Evolutionary conservation across 2,888 invertebrate genomes (phyloP), one percentile per base, ranked within the genome.

Genomic region (Stenotaenia linearis): DNA sequence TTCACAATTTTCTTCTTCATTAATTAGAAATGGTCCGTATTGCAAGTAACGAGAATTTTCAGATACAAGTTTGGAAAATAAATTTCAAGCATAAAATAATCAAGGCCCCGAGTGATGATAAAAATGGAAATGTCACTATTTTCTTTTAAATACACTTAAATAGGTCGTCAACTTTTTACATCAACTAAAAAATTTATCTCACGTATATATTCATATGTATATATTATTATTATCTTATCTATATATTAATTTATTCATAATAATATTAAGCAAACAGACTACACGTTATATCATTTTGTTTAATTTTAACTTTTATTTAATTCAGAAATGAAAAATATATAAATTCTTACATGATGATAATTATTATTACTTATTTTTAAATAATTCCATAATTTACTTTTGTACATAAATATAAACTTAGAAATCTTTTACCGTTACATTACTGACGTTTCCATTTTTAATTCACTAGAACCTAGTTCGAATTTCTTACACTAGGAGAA

Each of bases 401-500:
- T 18, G 18, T 50, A 50, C 50, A 50, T 18, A 50, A 50, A 50
- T 50, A 50, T 50, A 50, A 50, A 50, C 50, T 50, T 18, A 18
- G 50, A 50, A 50, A 50, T 50, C 50, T 50, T 50, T n/a, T 18
- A n/a, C 2, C 7, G 18, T 50, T 50, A 50, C 18, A 50, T 50
- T 50, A 50, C 50, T 69, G 69, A 69, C 69, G 10, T 69, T 69
- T 69, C 69, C 69, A 69, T 69, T 69, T 69, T 69, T 69, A 69
- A 69, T 69, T 69, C 69, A 69, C 69, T 69, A 69, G 69, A 69
- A 69, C 69, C 69, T 28, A 69, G 69, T 69, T 69, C 69, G 69
- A 69, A 69, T 61, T 78, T 78, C 30, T 35, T 35, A 32, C 30
- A 40, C 56, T 79, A 74, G 74, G 79, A 79, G 79, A 79, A 79